phyloP scores from a whole-genome alignment of 2,797 vertebrate genomes.

The Eulemur mongoz region DNA sequence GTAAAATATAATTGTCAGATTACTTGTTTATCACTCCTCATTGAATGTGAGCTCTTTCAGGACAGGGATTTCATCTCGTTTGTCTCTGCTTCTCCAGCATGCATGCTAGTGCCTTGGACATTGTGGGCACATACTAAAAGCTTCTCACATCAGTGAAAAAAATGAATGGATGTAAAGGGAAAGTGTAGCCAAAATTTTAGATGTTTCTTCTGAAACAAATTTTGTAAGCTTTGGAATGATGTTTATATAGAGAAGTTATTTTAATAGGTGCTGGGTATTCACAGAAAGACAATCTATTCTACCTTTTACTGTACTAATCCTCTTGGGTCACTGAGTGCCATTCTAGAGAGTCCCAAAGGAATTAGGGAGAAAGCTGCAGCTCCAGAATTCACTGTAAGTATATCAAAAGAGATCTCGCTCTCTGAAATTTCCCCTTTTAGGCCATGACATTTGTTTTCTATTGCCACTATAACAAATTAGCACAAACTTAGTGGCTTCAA shows the following conservation, averaged over 20 bases:
- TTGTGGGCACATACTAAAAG: background rate
- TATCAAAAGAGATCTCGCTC: background rate
- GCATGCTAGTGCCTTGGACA: background rate
- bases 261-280: background rate
- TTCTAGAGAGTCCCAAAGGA: background rate
- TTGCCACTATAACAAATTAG: background rate
- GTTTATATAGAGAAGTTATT: slow-evolving; percentile 30
- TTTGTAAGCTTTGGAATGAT: background rate
- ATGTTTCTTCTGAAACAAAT: slow-evolving; percentile 26
- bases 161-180: background rate
- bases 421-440: background rate
- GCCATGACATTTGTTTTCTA: background rate
- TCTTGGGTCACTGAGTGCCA: background rate
- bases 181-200: slow-evolving; percentile 19
- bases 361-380: background rate
- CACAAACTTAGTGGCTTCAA: background rate
- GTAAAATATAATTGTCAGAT: background rate
- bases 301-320: background rate
- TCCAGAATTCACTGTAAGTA: background rate
- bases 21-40: background rate
- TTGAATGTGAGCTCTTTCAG: background rate
- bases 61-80: background rate
- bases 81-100: background rate
- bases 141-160: background rate
- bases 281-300: background rate